These are phyloP conservation scores for Plectus sambesii DNA, from an alignment of 1,140 invertebrate species.

Conservation along the genomic window DNA sequence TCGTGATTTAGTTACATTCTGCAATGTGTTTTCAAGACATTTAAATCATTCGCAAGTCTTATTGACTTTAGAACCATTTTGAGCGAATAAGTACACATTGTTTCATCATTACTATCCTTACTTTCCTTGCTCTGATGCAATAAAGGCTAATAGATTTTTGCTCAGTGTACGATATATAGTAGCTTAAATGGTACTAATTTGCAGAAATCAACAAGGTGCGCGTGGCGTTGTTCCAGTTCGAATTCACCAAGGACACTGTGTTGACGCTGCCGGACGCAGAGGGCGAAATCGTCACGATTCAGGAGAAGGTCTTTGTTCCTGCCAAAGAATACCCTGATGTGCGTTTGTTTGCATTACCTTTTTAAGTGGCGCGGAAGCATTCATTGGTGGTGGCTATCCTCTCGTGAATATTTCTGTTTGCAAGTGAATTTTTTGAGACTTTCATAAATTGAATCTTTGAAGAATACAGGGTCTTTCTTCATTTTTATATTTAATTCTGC, in stretches of 20 bases:
- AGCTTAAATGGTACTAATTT: too few species aligned
- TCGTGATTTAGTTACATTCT: too few species aligned
- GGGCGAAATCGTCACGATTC: conserved; percentile 75
- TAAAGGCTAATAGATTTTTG: too few species aligned
- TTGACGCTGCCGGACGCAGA: conserved; percentile 79
- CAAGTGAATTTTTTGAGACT: conserved; percentile 1
- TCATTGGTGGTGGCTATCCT: background rate
- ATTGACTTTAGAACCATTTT: too few species aligned
- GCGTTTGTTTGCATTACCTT: conserved; percentile 52
- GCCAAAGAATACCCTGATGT: conserved; percentile 99
- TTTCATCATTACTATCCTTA: too few species aligned
- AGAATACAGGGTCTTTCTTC: too few species aligned
- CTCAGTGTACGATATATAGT: too few species aligned
- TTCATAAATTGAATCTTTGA: conserved; percentile 1
- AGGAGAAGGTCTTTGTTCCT: conserved; percentile 98
- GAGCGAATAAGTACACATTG: too few species aligned
- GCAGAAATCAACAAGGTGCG: conserved; percentile 97
- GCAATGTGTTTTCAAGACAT: too few species aligned
- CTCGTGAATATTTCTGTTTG: background rate
- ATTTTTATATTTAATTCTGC: too few species aligned
- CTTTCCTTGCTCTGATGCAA: too few species aligned
- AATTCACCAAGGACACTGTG: conserved; percentile 84
- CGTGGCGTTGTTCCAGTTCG: conserved; percentile 92
- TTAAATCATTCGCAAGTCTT: too few species aligned
- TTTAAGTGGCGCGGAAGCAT: background rate